phyloP scores from a whole-genome alignment of 2,797 vertebrate genomes.

The Tinamus major region DNA sequence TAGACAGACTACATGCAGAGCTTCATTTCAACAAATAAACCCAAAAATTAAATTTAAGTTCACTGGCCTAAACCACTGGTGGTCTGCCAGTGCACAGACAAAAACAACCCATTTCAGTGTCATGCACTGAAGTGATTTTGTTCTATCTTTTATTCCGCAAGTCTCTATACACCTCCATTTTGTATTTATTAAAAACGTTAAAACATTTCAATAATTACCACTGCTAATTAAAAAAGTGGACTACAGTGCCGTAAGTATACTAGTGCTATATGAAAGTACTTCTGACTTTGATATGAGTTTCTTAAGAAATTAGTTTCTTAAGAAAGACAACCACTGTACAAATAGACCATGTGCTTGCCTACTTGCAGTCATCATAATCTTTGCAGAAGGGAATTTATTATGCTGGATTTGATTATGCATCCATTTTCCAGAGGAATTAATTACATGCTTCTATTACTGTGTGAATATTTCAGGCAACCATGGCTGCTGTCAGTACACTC shows the following conservation, averaged over 20 bases:
- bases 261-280: background rate
- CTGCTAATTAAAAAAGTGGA: background rate
- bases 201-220: background rate
- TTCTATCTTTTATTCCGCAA: background rate
- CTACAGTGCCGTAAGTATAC: background rate
- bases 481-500: conserved; percentile 27
- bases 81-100: background rate
- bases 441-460: conserved; percentile 55
- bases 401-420: conserved; percentile 51
- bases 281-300: conserved; percentile 3
- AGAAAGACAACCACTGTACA: background rate
- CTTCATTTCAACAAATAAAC: background rate
- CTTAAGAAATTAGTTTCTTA: background rate
- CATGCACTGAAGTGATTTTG: background rate
- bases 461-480: conserved; percentile 42
- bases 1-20: background rate
- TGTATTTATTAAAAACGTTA: background rate
- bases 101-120: background rate
- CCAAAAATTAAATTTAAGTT: background rate
- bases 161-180: background rate
- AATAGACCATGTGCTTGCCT: background rate
- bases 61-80: background rate
- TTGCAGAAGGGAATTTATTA: conserved; percentile 62
- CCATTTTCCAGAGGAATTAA: conserved; percentile 66
- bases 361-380: conserved; percentile 37